phyloP scores from a whole-genome alignment of 2,888 invertebrate species.

The Dermolepida albohirtum region DNA sequence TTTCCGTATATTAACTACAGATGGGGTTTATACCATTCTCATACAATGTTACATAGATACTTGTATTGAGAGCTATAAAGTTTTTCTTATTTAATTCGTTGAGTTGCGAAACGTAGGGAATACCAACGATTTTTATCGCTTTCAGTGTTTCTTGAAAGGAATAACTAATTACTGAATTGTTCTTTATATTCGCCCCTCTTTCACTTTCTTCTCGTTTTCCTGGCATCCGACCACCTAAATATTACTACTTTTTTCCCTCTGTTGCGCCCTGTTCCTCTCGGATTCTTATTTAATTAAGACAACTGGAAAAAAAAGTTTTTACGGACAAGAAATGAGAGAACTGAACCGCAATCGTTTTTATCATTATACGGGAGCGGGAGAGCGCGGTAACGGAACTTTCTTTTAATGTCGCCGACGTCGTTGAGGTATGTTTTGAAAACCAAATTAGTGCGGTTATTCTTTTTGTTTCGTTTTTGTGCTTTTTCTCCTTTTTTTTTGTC shows the following conservation, averaged over 20 bases:
- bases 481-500: slow-evolving; percentile 10
- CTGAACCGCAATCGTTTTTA: slow-evolving; percentile 35
- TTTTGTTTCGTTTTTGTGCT: slow-evolving; percentile 6
- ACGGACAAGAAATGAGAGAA: not conserved
- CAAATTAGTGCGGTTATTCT: slow-evolving; percentile 34
- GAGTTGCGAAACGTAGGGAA: slow-evolving; percentile 21
- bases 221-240: not conserved
- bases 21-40: too few relatives aligned
- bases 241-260: slow-evolving; percentile 12
- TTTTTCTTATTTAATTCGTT: slow-evolving; percentile 26
- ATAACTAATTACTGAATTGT: slow-evolving; percentile 38
- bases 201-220: not conserved
- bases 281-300: slow-evolving; percentile 39
- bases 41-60: too few relatives aligned
- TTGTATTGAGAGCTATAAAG: not conserved
- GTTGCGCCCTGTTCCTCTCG: slow-evolving; percentile 25
- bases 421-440: slow-evolving; percentile 35
- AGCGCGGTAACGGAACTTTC: slow-evolving; percentile 13
- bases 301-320: slow-evolving; percentile 31
- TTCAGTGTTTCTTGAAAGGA: slow-evolving; percentile 23
- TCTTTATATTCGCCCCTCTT: not conserved
- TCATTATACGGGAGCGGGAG: slow-evolving; percentile 7
- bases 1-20: too few relatives aligned
- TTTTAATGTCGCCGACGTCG: slow-evolving; percentile 22
- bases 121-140: slow-evolving; percentile 41